These are phyloP conservation scores for Hemicentrotus pulcherrimus DNA, from an alignment of 35 echinoderm and acorn worm genomes.

Conservation along the genomic window DNA sequence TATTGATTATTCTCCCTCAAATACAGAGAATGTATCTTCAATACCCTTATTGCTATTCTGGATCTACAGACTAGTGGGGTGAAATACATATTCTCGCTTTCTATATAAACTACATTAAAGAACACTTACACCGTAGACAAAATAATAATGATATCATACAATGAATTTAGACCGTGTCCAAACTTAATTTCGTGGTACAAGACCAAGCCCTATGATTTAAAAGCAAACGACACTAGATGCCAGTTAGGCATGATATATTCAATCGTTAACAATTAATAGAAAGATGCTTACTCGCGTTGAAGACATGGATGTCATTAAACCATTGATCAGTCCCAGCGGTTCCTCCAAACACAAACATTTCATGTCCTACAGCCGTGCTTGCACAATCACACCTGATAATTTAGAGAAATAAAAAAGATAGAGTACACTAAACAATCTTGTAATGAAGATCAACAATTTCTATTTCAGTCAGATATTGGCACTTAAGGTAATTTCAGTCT, in stretches of 20 bases:
- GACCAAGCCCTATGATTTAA: not conserved
- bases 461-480: no score
- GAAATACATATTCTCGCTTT: no score
- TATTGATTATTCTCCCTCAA: no score
- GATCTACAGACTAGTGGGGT: no score
- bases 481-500: no score
- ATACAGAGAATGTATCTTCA: no score
- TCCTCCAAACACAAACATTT: constrained; percentile 60
- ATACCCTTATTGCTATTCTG: no score
- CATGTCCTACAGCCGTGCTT: constrained; percentile 22
- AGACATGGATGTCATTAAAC: constrained; percentile 55
- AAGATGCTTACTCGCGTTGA: constrained; percentile 46
- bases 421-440: no score
- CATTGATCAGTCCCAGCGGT: constrained; percentile 43
- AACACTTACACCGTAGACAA: no score
- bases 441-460: no score
- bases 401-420: not conserved
- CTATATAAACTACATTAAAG: no score
- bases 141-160: no score
- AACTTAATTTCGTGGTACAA: not conserved
- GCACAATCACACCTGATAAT: constrained; percentile 43
- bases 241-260: not conserved
- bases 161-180: not conserved
- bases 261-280: not conserved
- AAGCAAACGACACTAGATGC: not conserved